Evolutionary conservation across 2,888 invertebrate genomes (phyloP).

Genomic region (Drosophila robusta): DNA sequence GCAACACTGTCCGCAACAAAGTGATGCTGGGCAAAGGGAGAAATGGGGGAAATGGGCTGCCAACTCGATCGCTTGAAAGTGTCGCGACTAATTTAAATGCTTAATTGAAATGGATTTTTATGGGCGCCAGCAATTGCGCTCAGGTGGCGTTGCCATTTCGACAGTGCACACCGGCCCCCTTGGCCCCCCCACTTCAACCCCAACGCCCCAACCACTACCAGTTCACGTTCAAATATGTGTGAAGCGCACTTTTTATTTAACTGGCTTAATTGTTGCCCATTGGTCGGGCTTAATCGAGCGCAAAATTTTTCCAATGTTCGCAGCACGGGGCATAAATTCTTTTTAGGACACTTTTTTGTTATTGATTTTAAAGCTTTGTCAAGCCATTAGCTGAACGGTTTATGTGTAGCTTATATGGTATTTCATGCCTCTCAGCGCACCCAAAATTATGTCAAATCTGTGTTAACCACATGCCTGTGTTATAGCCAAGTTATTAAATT

Average conservation of each 20-base stretch:
- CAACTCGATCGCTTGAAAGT: conserved; percentile 61
- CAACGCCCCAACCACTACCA: background rate
- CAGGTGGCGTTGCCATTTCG: conserved; percentile 54
- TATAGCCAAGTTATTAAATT: conserved; percentile 42
- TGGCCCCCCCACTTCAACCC: background rate
- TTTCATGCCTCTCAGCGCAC: background rate
- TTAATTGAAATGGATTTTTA: conserved; percentile 83
- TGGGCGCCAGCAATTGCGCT: conserved; percentile 59
- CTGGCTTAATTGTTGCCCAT: conserved; percentile 76
- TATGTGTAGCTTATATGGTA: conserved; percentile 2
- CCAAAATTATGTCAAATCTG: conserved; percentile 2
- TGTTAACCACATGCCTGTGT: conserved; percentile 51
- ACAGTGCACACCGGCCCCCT: background rate
- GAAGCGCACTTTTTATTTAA: conserved; percentile 77
- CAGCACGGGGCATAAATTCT: conserved; percentile 13
- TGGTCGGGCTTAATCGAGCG: conserved; percentile 69
- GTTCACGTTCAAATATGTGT: conserved; percentile 69
- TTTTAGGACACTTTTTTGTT: conserved; percentile 36
- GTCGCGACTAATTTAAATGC: conserved; percentile 82
- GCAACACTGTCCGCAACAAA: conserved; percentile 70
- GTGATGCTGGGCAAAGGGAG: conserved; percentile 34
- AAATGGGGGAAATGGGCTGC: background rate
- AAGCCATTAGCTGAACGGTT: conserved; percentile 29
- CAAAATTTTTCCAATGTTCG: conserved; percentile 51
- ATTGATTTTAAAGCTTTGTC: conserved; percentile 67